Base-by-base conservation (phyloP, 2,797 vertebrate genomes). In the Lindbergichthys nudifrons region DNA sequence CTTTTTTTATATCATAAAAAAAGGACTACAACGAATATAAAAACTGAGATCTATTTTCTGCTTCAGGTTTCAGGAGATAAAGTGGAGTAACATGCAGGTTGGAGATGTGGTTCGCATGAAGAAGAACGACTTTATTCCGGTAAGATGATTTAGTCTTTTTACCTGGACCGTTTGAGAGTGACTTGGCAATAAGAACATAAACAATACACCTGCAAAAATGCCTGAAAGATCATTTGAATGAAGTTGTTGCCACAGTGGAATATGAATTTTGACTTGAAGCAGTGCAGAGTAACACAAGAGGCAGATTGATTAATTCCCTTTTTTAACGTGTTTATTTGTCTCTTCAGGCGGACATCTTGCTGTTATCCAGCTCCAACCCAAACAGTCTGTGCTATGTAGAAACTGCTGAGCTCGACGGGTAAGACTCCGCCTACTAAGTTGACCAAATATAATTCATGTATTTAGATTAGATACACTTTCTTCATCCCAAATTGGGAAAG, bases 391-490 rank as follows among this genome's bases (percentile, higher is more conserved):
- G 91, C 69, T 96, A 96, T 12, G 95, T 96, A 18, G 95, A 96
- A 86, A 96, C 95, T 0, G 95, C 95, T 0, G 95, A 96, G 76
- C 95, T 96, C 0, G 95, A 96, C 0, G 95, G 95, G 95, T 96
- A 80, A 95, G 90, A 75, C 18, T 21, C 1, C 16, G 12, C 16
- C 8, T 23, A 19, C 66, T 13, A 54, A 19, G n/a, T 46, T 10
- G 0, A 30, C 4, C 6, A 58, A 12, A 43, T 18, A 2, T 12
- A 16, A 66, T 50, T 21, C 4, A 3, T 15, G 3, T 2, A n/a
- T 23, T 36, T 36, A 36, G 7, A 36, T 36, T 36, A 1, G 8
- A 36, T 36, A 36, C 7, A 36, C 8, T 36, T 36, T 36, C 6
- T 36, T 36, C 32, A 36, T 36, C 32, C 32, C 32, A 36, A 2